Conservation (phyloP, 1,140 invertebrate species). For the Hylaeus anthracinus region DNA sequence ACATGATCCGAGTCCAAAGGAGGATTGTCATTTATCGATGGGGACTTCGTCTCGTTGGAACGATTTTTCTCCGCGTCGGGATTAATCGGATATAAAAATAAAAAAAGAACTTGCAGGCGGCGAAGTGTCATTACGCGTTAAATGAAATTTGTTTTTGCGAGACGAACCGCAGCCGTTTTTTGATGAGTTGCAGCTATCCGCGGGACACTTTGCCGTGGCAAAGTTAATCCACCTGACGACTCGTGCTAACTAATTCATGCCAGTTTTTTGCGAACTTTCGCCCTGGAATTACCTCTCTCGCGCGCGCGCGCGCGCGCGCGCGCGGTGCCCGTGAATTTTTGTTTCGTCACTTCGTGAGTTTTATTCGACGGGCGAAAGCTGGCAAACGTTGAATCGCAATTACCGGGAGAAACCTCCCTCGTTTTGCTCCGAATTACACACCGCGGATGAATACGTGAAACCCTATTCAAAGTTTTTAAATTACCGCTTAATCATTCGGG, state of each 20-base stretch:
- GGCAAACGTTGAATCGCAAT: conserved; percentile 4
- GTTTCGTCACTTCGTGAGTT: conserved; percentile 37
- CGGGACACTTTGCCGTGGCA: conserved; percentile 5
- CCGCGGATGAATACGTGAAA: not conserved
- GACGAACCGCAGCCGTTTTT: conserved; percentile 32
- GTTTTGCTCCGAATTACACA: not conserved
- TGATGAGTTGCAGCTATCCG: conserved; percentile 46
- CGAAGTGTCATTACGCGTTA: conserved; percentile 60
- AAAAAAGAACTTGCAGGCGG: conserved; percentile 35
- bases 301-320: conserved; percentile 26
- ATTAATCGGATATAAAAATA: conserved; percentile 18
- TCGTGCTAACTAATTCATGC: conserved; percentile 60
- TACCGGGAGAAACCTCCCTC: conserved; percentile 5
- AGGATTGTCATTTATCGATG: no score
- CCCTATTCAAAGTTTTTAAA: no score
- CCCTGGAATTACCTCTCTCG: conserved; percentile 54
- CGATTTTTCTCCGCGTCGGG: conserved; percentile 20
- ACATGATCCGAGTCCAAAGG: no score
- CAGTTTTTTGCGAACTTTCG: conserved; percentile 55
- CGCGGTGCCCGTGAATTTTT: conserved; percentile 36
- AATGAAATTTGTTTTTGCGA: conserved; percentile 59
- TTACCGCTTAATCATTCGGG: no score
- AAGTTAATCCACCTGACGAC: conserved; percentile 50
- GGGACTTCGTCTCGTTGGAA: conserved; percentile 24
- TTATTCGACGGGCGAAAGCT: conserved; percentile 38